Base-by-base conservation (phyloP, 2,888 invertebrate genomes). In the Torymus aiolomorphi region DNA sequence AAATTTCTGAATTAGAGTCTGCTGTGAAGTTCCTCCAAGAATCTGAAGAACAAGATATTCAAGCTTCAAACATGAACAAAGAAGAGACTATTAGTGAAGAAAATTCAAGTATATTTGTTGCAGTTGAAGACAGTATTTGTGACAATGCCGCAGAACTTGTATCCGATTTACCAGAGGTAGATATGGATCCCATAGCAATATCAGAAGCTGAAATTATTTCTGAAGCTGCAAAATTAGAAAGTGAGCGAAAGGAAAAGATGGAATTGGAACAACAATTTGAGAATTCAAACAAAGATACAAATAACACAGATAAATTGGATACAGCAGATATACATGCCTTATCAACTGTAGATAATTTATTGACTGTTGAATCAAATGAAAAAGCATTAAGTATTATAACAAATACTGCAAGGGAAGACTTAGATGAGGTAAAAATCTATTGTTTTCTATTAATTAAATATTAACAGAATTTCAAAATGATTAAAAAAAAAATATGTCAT, bases 21-120 rank as follows among this genome's bases (percentile, higher is more conserved):
- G 89, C 90, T 14, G 89, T 90, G 1, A 90, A 90, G 77, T 90
- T 89, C 76, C 83, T 90, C 24, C 89, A 89, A 79, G 89, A 89
- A 71, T 89, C 89, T 77, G 88, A 91, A 89, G 84, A 92, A 75
- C 84, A 92, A 84, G 82, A 91, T 86, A 88, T 91, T 87, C 86
- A 92, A 85, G 85, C 91, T 81, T 83, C 91, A 14, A 84, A 80
- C 2, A 74, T 70, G 13, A 82, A 85, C 2, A 86, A 88, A 14
- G 83, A 83, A 20, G 83, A 83, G 0, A 84, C 81, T 3, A 80
- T 82, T 42, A 84, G 84, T 54, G 84, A 84, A 62, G 63, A 83
- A 5, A 84, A 84, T 14, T 74, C 85, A 5, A 82, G 84, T 69
- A 56, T 84, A 42, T 85, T 87, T 77, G 83, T 88, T 5, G 86